These are phyloP conservation scores for Atta cephalotes DNA, from an alignment of 1,140 invertebrate species.

Conservation along the genomic window DNA sequence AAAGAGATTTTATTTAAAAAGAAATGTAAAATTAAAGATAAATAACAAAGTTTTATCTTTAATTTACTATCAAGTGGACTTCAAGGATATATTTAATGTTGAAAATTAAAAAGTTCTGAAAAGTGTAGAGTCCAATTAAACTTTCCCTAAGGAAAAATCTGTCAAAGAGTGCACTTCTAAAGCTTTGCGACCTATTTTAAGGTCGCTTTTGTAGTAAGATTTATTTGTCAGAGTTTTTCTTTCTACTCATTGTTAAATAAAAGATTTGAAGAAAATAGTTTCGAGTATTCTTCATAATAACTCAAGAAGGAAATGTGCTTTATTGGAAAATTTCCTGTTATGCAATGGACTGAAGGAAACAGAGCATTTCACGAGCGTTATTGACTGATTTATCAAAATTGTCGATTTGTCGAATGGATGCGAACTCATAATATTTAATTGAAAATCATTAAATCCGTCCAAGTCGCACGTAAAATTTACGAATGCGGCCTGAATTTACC, in stretches of 20 bases:
- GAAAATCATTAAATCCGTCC: slow-evolving; percentile 35
- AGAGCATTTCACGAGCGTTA: background rate
- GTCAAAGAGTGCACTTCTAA: slow-evolving; percentile 32
- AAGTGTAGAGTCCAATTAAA: slow-evolving; percentile 30
- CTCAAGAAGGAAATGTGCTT: background rate
- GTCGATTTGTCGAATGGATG: background rate
- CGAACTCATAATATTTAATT: slow-evolving; percentile 39
- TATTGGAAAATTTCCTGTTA: slow-evolving; percentile 1
- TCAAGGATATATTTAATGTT: slow-evolving; percentile 10
- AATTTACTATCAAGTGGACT: slow-evolving; percentile 4
- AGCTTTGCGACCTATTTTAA: slow-evolving; percentile 48
- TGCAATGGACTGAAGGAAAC: background rate
- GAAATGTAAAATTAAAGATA: slow-evolving; percentile 1
- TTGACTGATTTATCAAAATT: slow-evolving; percentile 29
- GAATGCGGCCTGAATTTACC: slow-evolving; percentile 41
- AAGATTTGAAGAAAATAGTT: slow-evolving; percentile 11
- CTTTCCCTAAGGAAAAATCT: slow-evolving; percentile 34
- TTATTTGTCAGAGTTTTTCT: slow-evolving; percentile 38
- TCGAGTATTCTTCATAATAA: background rate
- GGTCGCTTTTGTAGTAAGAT: slow-evolving; percentile 21
- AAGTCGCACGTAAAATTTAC: slow-evolving; percentile 35
- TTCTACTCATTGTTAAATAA: slow-evolving; percentile 24
- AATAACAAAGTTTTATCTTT: slow-evolving; percentile 13
- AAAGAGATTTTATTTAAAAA: background rate
- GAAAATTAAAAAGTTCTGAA: slow-evolving; percentile 40